phyloP scores from a whole-genome alignment of 2,113 vertebrate species.

The Strix aluco region DNA sequence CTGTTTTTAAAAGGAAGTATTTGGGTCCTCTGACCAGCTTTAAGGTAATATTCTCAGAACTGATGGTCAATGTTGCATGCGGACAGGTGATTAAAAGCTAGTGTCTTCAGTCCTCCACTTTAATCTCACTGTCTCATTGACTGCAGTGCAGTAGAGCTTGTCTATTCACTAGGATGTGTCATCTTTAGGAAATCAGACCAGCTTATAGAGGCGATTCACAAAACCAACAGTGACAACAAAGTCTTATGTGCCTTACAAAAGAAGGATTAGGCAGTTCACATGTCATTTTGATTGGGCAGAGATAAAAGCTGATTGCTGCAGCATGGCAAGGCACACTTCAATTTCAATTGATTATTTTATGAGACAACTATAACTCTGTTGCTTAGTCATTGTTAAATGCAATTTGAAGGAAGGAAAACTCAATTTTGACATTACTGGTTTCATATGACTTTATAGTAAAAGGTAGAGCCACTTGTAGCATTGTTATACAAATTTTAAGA shows the following conservation, averaged over 20 bases:
- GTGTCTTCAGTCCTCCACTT: slow-evolving; percentile 75
- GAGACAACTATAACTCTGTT: slow-evolving; percentile 72
- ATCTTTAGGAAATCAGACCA: slow-evolving; percentile 89
- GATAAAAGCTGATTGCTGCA: slow-evolving; percentile 91
- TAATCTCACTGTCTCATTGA: slow-evolving; percentile 78
- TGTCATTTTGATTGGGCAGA: slow-evolving; percentile 90
- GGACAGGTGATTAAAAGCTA: slow-evolving; percentile 83
- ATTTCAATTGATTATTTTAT: slow-evolving; percentile 84
- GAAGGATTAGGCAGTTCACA: slow-evolving; percentile 90
- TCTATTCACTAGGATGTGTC: slow-evolving; percentile 83
- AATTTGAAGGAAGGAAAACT: slow-evolving; percentile 56
- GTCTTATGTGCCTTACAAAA: slow-evolving; percentile 88
- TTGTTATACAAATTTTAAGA: background rate
- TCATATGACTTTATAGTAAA: background rate
- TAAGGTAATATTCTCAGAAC: slow-evolving; percentile 79
- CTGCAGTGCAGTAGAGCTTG: slow-evolving; percentile 66
- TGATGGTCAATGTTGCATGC: slow-evolving; percentile 76
- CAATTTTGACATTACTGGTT: slow-evolving; percentile 47
- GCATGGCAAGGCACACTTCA: slow-evolving; percentile 81
- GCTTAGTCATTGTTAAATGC: slow-evolving; percentile 66
- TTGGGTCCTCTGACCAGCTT: slow-evolving; percentile 78
- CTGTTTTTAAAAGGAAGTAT: slow-evolving; percentile 67
- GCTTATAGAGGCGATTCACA: slow-evolving; percentile 90
- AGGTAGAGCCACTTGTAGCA: background rate
- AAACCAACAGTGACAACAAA: slow-evolving; percentile 90